Conservation (phyloP, 2,113 vertebrate species). For the Dipodomys stephensi region DNA sequence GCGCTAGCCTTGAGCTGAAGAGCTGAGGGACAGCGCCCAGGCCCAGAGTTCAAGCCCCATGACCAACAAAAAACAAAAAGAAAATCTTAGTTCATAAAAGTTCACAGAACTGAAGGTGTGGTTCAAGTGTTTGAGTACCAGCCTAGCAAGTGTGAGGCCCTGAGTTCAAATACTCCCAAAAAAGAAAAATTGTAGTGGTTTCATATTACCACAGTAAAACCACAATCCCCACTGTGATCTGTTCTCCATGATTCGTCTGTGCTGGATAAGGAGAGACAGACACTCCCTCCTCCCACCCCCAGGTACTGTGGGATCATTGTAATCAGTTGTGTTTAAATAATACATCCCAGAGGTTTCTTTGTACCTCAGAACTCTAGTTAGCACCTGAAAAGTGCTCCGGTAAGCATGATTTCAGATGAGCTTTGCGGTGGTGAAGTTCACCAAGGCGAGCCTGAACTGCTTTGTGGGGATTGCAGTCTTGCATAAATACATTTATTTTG, state of each 20-base stretch:
- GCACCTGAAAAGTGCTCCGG: neutral
- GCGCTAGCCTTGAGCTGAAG: too few relatives aligned
- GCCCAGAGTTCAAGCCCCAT: too few relatives aligned
- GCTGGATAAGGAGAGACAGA: neutral
- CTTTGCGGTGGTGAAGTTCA: neutral
- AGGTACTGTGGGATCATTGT: neutral
- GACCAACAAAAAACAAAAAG: too few relatives aligned
- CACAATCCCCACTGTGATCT: neutral
- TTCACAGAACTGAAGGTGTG: too few relatives aligned
- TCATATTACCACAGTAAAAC: neutral
- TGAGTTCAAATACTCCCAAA: too few relatives aligned
- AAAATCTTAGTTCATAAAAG: too few relatives aligned
- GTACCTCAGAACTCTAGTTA: neutral
- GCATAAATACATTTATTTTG: neutral
- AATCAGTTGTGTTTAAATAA: neutral
- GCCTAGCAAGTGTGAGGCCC: too few relatives aligned
- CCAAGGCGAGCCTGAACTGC: rapidly evolving
- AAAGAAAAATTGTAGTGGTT: neutral
- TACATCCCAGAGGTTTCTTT: neutral
- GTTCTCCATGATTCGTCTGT: neutral
- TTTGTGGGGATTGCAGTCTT: neutral
- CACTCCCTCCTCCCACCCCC: too few relatives aligned
- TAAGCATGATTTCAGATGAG: neutral
- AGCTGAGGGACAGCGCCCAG: too few relatives aligned
- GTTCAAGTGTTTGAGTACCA: too few relatives aligned